Evolutionary conservation across 2,797 vertebrate species (phyloP).

Genomic region (Poecilia wingei): DNA sequence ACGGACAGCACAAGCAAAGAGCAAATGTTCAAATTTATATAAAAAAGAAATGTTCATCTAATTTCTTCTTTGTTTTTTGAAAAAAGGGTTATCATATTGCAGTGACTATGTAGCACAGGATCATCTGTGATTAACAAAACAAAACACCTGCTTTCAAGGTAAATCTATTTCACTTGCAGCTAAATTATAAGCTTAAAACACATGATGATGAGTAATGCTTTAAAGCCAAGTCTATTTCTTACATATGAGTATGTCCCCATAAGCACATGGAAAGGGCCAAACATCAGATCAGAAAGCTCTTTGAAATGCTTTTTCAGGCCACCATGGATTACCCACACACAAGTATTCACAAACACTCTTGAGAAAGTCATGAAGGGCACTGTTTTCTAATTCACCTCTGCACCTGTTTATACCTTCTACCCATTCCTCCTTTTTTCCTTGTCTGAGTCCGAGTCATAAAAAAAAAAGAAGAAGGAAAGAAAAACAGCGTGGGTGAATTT

Average conservation of each 20-base stretch:
- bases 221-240: conserved; percentile 52
- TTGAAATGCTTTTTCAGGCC: conserved; percentile 73
- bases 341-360: conserved; percentile 68
- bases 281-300: conserved; percentile 65
- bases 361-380: conserved; percentile 77
- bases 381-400: conserved; percentile 80
- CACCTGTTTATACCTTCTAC: conserved; percentile 78
- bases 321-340: conserved; percentile 67
- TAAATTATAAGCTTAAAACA: conserved; percentile 31
- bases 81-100: background rate
- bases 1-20: background rate
- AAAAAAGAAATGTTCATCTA: background rate
- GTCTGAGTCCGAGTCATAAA: conserved; percentile 78
- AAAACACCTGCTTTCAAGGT: conserved; percentile 38
- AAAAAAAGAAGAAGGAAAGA: conserved; percentile 52
- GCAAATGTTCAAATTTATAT: background rate
- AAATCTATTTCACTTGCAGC: conserved; percentile 40
- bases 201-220: conserved; percentile 65
- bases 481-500: conserved; percentile 84
- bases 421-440: conserved; percentile 68
- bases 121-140: background rate
- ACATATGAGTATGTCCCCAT: conserved; percentile 56
- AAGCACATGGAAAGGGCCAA: conserved; percentile 61
- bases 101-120: background rate
- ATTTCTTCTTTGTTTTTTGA: background rate